phyloP scores from a whole-genome alignment of 2,113 vertebrate species.

The Pelvicachromis taeniatus region DNA sequence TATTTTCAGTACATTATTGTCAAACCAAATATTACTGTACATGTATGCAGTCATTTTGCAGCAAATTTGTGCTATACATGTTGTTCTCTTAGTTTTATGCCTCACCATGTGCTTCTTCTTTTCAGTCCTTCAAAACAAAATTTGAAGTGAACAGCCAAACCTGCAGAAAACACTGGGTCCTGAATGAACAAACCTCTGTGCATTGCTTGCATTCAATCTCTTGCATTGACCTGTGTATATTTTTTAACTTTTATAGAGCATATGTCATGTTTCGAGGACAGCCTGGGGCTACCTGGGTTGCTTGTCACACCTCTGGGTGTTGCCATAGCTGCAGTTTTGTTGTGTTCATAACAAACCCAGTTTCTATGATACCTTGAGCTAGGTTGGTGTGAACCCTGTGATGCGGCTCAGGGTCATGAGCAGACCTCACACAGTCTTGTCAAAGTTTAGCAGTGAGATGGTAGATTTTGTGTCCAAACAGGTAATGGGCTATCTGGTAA shows the following conservation, averaged over 20 bases:
- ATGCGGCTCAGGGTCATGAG: conserved; percentile 20
- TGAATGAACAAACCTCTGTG: conserved; percentile 44
- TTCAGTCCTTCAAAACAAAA: conserved; percentile 49
- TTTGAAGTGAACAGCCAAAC: conserved; percentile 41
- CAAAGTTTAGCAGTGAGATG: conserved; percentile 22
- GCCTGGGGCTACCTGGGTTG: conserved; percentile 51
- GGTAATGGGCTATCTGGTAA: neutral
- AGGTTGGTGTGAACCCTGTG: neutral
- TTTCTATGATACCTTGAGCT: conserved; percentile 39
- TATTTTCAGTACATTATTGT: neutral
- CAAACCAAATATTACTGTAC: neutral
- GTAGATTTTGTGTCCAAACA: conserved; percentile 40
- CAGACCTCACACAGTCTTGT: conserved; percentile 63
- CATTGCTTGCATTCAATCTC: conserved; percentile 5
- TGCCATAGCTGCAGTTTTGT: conserved; percentile 61
- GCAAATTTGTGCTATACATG: conserved; percentile 38
- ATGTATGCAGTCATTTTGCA: conserved; percentile 21
- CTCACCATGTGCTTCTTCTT: conserved; percentile 46
- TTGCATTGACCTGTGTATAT: conserved; percentile 39
- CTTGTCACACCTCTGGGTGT: conserved; percentile 53
- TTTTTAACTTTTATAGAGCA: conserved; percentile 50
- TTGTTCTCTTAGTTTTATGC: neutral
- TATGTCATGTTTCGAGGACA: conserved; percentile 48
- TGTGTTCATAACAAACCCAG: conserved; percentile 67
- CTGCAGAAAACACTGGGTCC: neutral